A percentile compares a stretch with the other conserved stretches of the same genome.
These are phyloP conservation scores for Acromyrmex echinatior DNA, from an alignment of 1,140 invertebrate genomes.

Conservation along the genomic window DNA sequence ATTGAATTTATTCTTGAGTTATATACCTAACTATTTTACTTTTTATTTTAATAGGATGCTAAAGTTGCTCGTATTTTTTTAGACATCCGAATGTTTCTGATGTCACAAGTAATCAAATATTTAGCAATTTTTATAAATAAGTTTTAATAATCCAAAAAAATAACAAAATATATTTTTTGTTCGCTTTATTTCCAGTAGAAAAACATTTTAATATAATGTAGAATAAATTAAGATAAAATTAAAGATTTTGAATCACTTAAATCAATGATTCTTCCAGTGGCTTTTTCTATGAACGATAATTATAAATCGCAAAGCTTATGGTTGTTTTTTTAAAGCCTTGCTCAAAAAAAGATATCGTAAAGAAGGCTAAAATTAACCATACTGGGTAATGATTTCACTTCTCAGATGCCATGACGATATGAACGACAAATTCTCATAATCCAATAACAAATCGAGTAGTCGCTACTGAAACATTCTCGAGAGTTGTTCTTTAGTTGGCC, in stretches of 20 bases:
- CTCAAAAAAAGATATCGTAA: neutral
- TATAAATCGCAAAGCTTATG: neutral
- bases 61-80: neutral
- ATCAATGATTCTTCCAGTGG: neutral
- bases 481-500: neutral
- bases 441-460: slow-evolving; percentile 20
- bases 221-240: neutral
- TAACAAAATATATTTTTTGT: neutral
- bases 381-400: slow-evolving; percentile 29
- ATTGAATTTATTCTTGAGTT: too few species aligned
- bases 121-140: slow-evolving; percentile 7
- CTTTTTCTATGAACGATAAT: neutral
- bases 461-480: slow-evolving; percentile 19
- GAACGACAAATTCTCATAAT: slow-evolving; percentile 45
- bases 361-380: slow-evolving; percentile 15
- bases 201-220: neutral
- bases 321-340: neutral
- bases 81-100: neutral
- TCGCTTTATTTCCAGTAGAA: neutral
- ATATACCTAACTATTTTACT: too few species aligned
- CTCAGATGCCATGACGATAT: neutral
- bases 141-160: neutral
- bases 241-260: neutral
- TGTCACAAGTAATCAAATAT: neutral
- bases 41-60: neutral